Percentiles rank a stretch among this genome's conserved stretches.
Evolutionary conservation across 2,113 vertebrate species (phyloP).

Genomic region (Oceanodroma tethys): DNA sequence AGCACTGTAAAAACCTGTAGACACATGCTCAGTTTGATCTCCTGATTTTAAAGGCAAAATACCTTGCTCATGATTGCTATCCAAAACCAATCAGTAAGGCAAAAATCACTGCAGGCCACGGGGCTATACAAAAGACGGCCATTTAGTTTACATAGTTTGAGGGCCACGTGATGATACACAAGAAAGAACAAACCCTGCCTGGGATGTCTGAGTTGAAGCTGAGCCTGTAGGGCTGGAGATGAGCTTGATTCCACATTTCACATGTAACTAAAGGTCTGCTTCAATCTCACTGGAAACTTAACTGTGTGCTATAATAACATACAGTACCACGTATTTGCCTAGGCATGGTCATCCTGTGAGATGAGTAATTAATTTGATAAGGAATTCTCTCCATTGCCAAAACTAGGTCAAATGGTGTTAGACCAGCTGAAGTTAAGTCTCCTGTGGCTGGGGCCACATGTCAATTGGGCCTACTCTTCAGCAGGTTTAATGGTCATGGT

Average conservation of each 20-base stretch:
- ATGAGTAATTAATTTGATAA: slow-evolving; percentile 30
- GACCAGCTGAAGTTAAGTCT: slow-evolving; percentile 17
- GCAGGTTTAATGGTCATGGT: background rate
- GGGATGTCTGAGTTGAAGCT: background rate
- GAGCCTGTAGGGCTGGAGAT: background rate
- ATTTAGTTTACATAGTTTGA: background rate
- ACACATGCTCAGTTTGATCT: background rate
- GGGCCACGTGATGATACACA: background rate
- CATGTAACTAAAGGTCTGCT: background rate
- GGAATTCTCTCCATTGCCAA: background rate
- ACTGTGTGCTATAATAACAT: background rate
- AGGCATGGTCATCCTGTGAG: background rate
- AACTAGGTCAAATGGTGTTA: slow-evolving; percentile 3
- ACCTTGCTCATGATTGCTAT: background rate
- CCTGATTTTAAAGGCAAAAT: background rate
- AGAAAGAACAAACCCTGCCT: background rate
- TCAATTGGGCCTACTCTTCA: background rate
- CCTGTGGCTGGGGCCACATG: background rate
- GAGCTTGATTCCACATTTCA: background rate
- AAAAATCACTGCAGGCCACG: background rate
- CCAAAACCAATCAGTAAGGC: background rate
- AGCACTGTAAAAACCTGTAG: background rate
- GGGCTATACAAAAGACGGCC: background rate
- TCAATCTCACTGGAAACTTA: background rate
- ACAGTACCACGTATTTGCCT: rapidly evolving